Base-by-base conservation (phyloP, 2,888 invertebrate species). In the Macaria liturata region DNA sequence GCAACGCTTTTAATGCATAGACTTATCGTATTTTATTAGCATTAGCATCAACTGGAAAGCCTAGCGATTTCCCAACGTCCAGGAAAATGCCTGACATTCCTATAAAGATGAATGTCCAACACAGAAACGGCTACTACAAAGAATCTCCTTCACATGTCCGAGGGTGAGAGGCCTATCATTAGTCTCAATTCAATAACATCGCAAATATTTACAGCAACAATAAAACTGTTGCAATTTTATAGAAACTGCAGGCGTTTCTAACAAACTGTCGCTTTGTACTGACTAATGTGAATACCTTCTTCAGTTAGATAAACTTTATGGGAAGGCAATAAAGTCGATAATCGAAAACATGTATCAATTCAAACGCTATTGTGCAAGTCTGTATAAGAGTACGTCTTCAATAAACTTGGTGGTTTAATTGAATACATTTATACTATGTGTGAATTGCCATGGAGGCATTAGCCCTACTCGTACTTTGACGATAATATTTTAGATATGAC, bases 331-430 rank as follows among this genome's bases (percentile, higher is more conserved):
- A 67, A 66, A 66, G 66, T 61, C 48, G 59, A 61, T 51, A 57
- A 57, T 67, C 49, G 54, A 53, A 60, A 64, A 60, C 57, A 59
- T 62, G 50, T 43, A 52, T 32, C 50, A 57, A 55, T 59, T 64
- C 45, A 59, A 58, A 64, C 57, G 50, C 62, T 57, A 61, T 69
- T 69, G 68, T 69, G 63, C 60, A 58, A 60, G 59, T 49, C 2
- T 58, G 43, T 50, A 32, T 44, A 49, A 48, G 46, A 46, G 47
- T 44, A 9, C 32, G 49, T 49, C 39, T 52, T 54, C 64, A 67
- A 79, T 81, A 77, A 77, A 83, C 67, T 69, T 72, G 61, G 54
- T 54, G 57, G 66, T 77, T 80, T 84, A 80, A 83, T 83, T 80
- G 76, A 74, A 60, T 68, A 70, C 73, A 72, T 76, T 76, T 69